Evolutionary conservation across 2,797 vertebrate genomes (phyloP).

Genomic region (Allobates femoralis): DNA sequence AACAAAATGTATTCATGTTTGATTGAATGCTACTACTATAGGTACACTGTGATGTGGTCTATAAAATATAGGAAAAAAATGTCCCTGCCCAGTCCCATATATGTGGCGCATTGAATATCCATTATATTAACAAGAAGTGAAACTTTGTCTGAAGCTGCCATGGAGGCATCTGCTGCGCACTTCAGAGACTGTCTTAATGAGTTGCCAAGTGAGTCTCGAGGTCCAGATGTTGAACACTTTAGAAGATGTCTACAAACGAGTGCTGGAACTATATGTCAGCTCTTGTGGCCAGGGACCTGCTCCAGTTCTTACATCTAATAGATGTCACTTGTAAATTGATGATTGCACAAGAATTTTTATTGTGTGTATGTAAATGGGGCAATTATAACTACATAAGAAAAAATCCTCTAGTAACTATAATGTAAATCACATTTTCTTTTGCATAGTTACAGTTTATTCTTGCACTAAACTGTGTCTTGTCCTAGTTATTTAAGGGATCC

Average conservation of each 20-base stretch:
- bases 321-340: not conserved
- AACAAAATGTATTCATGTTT: not conserved
- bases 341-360: not conserved
- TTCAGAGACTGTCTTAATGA: conserved; percentile 12
- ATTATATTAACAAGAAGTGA: not conserved
- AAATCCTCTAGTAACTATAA: not conserved
- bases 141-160: conserved; percentile 1
- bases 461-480: not conserved
- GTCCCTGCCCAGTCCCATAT: not conserved
- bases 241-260: not conserved
- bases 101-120: not conserved
- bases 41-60: too few species aligned
- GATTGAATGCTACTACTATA: not conserved
- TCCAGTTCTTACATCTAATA: not conserved
- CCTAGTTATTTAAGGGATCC: not conserved
- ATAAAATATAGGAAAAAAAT: too few species aligned
- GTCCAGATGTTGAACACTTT: conserved; percentile 31
- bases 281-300: not conserved
- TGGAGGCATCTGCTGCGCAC: conserved; percentile 21
- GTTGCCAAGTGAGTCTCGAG: not conserved
- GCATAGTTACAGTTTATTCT: not conserved
- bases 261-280: not conserved
- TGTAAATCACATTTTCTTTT: not conserved
- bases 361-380: not conserved
- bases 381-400: not conserved